Percentiles rank a stretch among this genome's conserved stretches.
Evolutionary conservation across 2,797 vertebrate species (phyloP).

Genomic region (Eospalax fontanierii): DNA sequence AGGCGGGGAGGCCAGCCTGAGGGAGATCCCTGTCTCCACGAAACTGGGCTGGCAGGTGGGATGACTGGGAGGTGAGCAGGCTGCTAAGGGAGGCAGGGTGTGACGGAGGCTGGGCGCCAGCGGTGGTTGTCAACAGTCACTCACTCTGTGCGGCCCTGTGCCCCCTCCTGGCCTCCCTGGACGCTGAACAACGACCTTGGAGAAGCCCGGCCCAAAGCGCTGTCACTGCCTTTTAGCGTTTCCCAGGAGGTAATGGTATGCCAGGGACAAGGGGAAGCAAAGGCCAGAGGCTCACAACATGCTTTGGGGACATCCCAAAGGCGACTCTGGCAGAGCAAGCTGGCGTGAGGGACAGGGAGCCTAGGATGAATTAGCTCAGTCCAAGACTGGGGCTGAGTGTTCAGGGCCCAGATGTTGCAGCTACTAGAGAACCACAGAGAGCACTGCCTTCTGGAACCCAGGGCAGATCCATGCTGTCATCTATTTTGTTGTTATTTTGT

Average conservation of each 20-base stretch:
- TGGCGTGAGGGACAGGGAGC: neutral
- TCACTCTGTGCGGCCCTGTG: neutral
- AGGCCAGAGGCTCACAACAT: neutral
- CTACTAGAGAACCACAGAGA: neutral
- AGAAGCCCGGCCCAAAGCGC: neutral
- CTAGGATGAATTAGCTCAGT: neutral
- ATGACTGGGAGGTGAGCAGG: neutral
- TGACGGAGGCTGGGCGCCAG: accelerated
- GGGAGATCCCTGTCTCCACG: neutral
- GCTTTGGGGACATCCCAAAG: neutral
- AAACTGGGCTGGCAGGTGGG: neutral
- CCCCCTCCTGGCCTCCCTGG: conserved; percentile 14
- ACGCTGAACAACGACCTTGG: conserved; percentile 27
- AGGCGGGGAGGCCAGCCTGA: neutral
- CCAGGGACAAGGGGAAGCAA: neutral
- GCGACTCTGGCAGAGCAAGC: neutral
- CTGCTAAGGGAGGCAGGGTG: neutral
- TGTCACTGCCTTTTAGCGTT: neutral
- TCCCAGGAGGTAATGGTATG: neutral
- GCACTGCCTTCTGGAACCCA: neutral
- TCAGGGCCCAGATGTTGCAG: neutral
- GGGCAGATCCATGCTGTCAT: neutral
- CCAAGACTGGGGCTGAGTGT: neutral
- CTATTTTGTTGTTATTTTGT: neutral
- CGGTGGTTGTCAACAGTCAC: neutral